Evolutionary conservation across 1,140 invertebrate genomes (phyloP), one percentile per base, ranked within the genome.

Genomic region (Brachionus rubens): DNA sequence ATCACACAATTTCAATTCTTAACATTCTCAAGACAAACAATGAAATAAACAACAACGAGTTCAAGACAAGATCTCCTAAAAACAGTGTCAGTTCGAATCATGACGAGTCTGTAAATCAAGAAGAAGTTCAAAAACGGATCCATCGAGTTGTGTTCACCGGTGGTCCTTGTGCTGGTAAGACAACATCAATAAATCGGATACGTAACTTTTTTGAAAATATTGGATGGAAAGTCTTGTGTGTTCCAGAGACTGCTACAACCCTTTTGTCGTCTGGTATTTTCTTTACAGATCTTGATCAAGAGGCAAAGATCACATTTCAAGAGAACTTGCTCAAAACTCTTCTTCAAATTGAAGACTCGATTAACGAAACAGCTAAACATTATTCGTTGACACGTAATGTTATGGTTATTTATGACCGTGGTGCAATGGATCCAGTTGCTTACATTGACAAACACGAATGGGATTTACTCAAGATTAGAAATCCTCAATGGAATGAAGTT

Each of bases 221-320:
- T 79, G 96, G 96, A 85, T 98, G 96, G 96, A 98, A 97, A 90
- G 93, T 98, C 82, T 98, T 94, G 88, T 91, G 95, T 85, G 94
- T 97, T 83, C 96, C 96, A 84, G 96, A 98, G 89, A 94, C 95
- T 85, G 96, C 96, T 83, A 94, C 92, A 80, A 91, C 97, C 82
- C 89, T 98, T 81, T 89, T 97, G 85, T 92, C 92, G 92, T 94
- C 91, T 86, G 81, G 78, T 62, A 70, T 70, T 5, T 48, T 48
- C 19, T 70, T 70, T 36, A 47, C 26, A 16, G 75, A 56, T 2
- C n/a, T 76, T n/a, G 75, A n/a, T n/a, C n/a, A n/a, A n/a, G n/a
- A n/a, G n/a, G n/a, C n/a, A n/a, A n/a, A n/a, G n/a, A n/a, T n/a
- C n/a, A n/a, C n/a, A n/a, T 98, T 99, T 87, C 96, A 99, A 89